These are phyloP conservation scores for Pristionchus exspectatus DNA, from an alignment of 2,888 invertebrate species.

Conservation along the genomic window DNA sequence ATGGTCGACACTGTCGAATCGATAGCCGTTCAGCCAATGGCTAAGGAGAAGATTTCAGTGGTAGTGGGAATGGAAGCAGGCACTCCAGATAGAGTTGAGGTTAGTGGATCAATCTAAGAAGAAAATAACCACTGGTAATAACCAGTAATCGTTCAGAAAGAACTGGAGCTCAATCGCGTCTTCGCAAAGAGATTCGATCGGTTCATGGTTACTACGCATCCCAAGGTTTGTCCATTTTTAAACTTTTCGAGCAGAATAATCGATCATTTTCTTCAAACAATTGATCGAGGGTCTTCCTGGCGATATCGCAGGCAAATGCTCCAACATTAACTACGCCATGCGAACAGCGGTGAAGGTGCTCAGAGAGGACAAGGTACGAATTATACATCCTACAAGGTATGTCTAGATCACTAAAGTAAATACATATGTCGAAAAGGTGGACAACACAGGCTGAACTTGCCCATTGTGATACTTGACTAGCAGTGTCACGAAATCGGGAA, in stretches of 20 bases:
- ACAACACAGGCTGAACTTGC: too few species aligned
- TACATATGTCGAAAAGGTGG: too few species aligned
- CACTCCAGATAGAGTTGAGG: slow-evolving; percentile 72
- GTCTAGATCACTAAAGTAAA: too few species aligned
- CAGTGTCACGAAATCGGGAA: too few species aligned
- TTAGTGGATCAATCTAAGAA: slow-evolving; percentile 27
- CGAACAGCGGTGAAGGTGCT: slow-evolving; percentile 51
- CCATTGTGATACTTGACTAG: too few species aligned
- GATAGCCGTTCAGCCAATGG: slow-evolving; percentile 68
- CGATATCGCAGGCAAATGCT: slow-evolving; percentile 58
- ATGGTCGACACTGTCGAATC: slow-evolving; percentile 73
- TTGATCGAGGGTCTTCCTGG: slow-evolving; percentile 51
- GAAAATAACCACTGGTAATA: too few species aligned
- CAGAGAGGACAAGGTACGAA: slow-evolving; percentile 47
- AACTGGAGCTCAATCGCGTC: neutral
- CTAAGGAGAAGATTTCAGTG: slow-evolving; percentile 68
- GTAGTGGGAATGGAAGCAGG: slow-evolving; percentile 74
- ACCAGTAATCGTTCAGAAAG: slow-evolving; percentile 30
- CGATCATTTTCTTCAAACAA: neutral
- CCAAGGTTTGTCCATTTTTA: neutral
- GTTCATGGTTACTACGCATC: slow-evolving; percentile 56
- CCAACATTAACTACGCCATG: slow-evolving; percentile 57
- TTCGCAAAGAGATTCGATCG: slow-evolving; percentile 55
- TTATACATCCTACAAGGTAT: too few species aligned
- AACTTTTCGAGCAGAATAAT: too few species aligned